Base-by-base conservation (phyloP, 2,888 invertebrate species). In the Ceramica pisi region DNA sequence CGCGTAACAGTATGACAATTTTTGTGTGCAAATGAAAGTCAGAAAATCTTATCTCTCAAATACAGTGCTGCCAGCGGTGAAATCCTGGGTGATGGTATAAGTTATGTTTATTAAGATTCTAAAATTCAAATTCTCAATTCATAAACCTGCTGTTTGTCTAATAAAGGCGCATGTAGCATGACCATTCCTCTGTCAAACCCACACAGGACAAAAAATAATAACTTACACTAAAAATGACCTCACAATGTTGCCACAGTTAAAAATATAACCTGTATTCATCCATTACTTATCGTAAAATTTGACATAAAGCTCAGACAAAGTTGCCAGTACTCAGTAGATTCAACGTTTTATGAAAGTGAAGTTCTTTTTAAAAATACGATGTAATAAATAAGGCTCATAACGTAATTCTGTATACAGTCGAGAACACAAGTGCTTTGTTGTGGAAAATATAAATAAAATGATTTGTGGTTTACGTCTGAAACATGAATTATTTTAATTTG, bases 351-450 rank as follows among this genome's bases (percentile, higher is more conserved):
- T 76, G 63, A 78, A 80, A 82, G 74, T 79, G 67, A 72, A 73
- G 74, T 76, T 75, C 63, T 67, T 80, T 82, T 82, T 75, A 51
- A 81, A 81, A 84, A 83, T 86, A 84, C 70, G 80, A 82, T 51
- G 64, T 71, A 71, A 84, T 84, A 84, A 87, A 86, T 83, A 84
- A 80, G 55, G 64, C 64, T 74, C 72, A 72, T 71, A 77, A 35
- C 46, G 70, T 71, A 74, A 82, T 78, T 67, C 64, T 44, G 48
- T 64, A 71, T 59, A 85, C 79, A 78, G 75, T 65, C 70, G 67
- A 56, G 38, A 61, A 75, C 75, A 75, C 53, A 77, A 78, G 77
- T 69, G 53, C 41, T 75, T 62, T 61, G 59, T 60, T 65, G n/a
- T 19, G 46, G 41, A 51, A 69, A 76, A 77, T 69, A 53, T 57